Evolutionary conservation across 2,113 vertebrate genomes (phyloP), one percentile per base, ranked within the genome.

Genomic region (Cygnus buccinator): DNA sequence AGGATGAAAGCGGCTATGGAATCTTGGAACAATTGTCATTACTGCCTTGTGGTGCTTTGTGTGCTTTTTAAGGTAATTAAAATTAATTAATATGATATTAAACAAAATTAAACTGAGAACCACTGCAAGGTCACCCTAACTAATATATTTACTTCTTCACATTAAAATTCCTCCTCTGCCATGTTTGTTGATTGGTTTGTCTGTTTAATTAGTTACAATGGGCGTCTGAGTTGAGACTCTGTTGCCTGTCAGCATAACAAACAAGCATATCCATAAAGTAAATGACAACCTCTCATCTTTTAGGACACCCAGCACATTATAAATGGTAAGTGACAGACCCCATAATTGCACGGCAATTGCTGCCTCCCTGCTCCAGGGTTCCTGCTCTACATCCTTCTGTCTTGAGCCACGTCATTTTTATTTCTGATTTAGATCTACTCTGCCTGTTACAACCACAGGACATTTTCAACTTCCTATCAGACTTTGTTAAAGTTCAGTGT

Each of bases 101-200:
- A 86, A 89, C 54, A 87, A 59, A 95, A 88, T 48, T 33, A 72
- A 13, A 79, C 37, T 13, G 25, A 71, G 48, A 43, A 41, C 67
- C 68, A 19, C 26, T 0, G 0, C 81, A 74, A 94, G 89, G 66
- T 93, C 89, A 80, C 43, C 74, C 52, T 62, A 54, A 31, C 37
- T 46, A 48, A 48, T 63, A 37, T 35, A 82, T 91, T 79, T 85
- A 72, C 70, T 75, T 44, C 54, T 39, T 58, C 23, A 55, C 58
- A 73, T 84, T 72, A 67, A 65, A 93, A 78, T 72, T 84, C 76
- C 52, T 90, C 88, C 75, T 80, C 79, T 92, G 73, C 79, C 83
- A 41, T 33, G 23, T 48, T 54, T 84, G 92, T 78, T 92, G 94
- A 89, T 89, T 87, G 77, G 80, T 89, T 92, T 94, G 55, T 87